Evolutionary conservation across 2,797 vertebrate species (phyloP), one percentile per base, ranked within the genome.

Genomic region (Platalea minor): DNA sequence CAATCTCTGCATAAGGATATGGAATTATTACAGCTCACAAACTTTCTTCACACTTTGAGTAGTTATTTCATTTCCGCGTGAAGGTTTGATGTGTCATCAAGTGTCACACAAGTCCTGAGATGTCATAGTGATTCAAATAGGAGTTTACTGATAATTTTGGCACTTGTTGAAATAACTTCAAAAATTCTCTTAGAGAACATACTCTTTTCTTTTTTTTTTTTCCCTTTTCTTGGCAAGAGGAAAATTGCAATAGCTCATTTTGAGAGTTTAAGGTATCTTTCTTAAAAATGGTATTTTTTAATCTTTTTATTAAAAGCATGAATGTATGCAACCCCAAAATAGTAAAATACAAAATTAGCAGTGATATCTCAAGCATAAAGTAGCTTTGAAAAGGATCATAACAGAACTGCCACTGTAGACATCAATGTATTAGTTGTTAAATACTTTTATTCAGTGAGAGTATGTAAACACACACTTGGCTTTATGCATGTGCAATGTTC

Each of bases 141-240:
- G 6, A 73, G 5, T 59, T 96, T 91, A 83, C 70, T 95, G 78
- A 76, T 79, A 85, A 73, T 72, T 83, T 91, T 96, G 45, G 29
- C 57, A 95, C 97, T 91, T 95, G 23, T 70, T 73, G 78, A 81
- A 96, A 92, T 79, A 80, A 91, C 12, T 78, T 91, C 51, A 91
- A 89, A 82, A 90, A 92, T 77, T 85, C 39, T 78, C 75, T 78
- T 21, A 63, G 29, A 75, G 25, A 96, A 50, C 31, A 33, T 11
- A 84, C 20, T 67, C 88, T 87, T 64, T 79, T 16, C 4, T 28
- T 50, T 92, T 70, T 53, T 54, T 53, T 53, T 74, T 69, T 80
- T 75, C 4, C 10, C 4, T 10, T 25, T 85, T 95, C 93, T 74
- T 88, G 15, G 5, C 39, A 61, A 68, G 35, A 74, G 70, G 21